Evolutionary conservation across 2,113 vertebrate species (phyloP).

Genomic region (Rhineura floridana): DNA sequence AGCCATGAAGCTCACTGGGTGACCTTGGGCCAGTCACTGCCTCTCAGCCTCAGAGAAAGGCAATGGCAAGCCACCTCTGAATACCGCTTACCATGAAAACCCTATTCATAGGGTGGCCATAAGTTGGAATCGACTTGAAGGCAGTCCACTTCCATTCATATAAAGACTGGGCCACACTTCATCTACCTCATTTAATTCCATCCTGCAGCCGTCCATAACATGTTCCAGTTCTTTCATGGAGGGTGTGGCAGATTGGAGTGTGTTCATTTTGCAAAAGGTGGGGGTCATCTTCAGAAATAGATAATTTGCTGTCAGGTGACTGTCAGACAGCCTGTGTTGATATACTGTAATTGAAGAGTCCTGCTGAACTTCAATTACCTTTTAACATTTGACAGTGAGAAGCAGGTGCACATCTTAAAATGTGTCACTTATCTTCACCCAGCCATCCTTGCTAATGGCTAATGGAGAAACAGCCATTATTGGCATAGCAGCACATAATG

Average conservation of each 20-base stretch:
- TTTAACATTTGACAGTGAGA: conserved; percentile 43
- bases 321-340: not conserved
- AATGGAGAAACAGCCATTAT: not conserved
- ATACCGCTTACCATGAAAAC: no score
- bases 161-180: conserved; percentile 83
- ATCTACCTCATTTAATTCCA: conserved; percentile 77
- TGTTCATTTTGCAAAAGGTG: not conserved
- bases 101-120: no score
- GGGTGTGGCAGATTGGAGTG: conserved; percentile 13
- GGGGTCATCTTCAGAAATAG: not conserved
- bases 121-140: no score
- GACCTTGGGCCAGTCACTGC: no score
- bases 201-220: conserved; percentile 80
- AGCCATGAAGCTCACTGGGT: no score
- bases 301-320: not conserved
- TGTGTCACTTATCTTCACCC: not conserved
- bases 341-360: not conserved
- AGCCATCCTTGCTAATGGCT: not conserved
- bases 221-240: conserved; percentile 79
- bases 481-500: conserved; percentile 1
- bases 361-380: conserved; percentile 35
- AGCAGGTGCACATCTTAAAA: conserved; percentile 63
- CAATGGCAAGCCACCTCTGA: no score
- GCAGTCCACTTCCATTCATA: no score
- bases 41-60: no score